Evolutionary conservation across 2,797 vertebrate species (phyloP).

Genomic region (Poeciliopsis presidionis): DNA sequence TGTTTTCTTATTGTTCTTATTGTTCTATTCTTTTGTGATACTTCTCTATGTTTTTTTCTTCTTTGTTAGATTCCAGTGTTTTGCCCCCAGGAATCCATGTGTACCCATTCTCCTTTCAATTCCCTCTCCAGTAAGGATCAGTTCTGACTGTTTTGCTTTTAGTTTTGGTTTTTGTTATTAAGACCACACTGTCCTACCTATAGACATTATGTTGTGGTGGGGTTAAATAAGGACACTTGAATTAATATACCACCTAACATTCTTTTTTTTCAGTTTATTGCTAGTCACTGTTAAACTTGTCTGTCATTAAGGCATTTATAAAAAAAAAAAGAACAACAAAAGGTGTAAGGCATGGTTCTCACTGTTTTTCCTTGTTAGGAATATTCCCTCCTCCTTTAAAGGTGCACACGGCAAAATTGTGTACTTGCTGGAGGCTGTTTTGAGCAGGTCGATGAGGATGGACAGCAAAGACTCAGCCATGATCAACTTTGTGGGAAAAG

Average conservation of each 20-base stretch:
- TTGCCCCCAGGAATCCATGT: conserved; percentile 67
- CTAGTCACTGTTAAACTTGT: background rate
- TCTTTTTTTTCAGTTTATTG: background rate
- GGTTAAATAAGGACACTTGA: background rate
- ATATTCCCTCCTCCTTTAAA: conserved; percentile 69
- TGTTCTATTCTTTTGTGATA: background rate
- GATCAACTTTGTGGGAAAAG: conserved; percentile 64
- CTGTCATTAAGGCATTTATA: background rate
- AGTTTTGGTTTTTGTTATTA: background rate
- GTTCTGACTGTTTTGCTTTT: background rate
- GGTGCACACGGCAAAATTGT: conserved; percentile 64
- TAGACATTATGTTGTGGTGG: too few relatives aligned
- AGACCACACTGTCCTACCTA: background rate
- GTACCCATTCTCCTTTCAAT: conserved; percentile 79
- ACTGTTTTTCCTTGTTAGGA: conserved; percentile 43
- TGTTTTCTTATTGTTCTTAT: background rate
- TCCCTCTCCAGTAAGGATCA: conserved; percentile 71
- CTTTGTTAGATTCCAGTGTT: conserved; percentile 63
- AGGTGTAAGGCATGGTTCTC: background rate
- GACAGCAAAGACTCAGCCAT: conserved; percentile 55
- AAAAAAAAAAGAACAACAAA: background rate
- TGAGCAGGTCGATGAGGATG: conserved; percentile 75
- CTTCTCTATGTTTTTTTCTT: background rate
- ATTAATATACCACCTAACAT: background rate
- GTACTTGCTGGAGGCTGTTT: conserved; percentile 69